Conservation (phyloP, 2,888 invertebrate genomes). For the Parnassius smintheus region DNA sequence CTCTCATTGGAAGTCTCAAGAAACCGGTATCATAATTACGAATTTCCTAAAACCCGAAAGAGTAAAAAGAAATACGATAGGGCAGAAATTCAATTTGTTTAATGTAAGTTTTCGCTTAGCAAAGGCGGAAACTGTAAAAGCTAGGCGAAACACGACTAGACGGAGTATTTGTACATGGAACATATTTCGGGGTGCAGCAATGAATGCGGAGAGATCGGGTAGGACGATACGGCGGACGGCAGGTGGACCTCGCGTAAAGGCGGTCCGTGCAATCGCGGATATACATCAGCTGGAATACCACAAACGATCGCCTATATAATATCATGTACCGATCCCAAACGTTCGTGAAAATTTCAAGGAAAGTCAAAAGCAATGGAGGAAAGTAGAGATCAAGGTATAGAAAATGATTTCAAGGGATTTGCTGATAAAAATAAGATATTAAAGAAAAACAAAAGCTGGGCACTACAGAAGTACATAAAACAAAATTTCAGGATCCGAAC, state of each 20-base stretch:
- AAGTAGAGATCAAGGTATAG: too few species aligned
- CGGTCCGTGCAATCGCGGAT: slow-evolving; percentile 45
- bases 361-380: too few species aligned
- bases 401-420: too few species aligned
- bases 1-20: too few species aligned
- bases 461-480: too few species aligned
- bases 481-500: too few species aligned
- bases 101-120: slow-evolving; percentile 67
- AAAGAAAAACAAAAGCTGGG: too few species aligned
- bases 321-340: too few species aligned
- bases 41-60: neutral
- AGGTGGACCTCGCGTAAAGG: slow-evolving; percentile 43
- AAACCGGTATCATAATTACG: neutral
- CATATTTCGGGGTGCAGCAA: slow-evolving; percentile 58
- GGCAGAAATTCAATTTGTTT: slow-evolving; percentile 66
- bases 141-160: slow-evolving; percentile 59
- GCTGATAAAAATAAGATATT: too few species aligned
- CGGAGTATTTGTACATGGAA: slow-evolving; percentile 68
- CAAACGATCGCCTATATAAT: slow-evolving; percentile 14
- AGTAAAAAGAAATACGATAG: slow-evolving; percentile 51
- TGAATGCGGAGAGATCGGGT: slow-evolving; percentile 74
- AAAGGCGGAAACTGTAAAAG: slow-evolving; percentile 64
- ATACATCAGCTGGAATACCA: slow-evolving; percentile 43
- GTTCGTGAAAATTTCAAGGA: too few species aligned
- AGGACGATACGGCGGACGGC: slow-evolving; percentile 57